Conservation (phyloP, 2,113 vertebrate species). For the Tonatia bakeri region DNA sequence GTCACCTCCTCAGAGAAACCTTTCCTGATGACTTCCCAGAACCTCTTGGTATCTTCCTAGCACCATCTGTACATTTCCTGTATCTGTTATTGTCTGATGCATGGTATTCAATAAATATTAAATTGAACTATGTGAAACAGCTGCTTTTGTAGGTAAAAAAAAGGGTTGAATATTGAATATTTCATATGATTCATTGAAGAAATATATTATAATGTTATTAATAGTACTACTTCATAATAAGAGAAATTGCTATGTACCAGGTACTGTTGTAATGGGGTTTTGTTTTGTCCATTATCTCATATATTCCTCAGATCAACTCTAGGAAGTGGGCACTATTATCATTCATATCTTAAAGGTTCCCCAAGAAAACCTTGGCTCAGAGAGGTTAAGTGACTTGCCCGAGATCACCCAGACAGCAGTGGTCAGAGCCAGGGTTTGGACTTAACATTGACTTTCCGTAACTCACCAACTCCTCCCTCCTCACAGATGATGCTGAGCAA, state of each 20-base stretch:
- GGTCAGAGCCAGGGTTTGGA: not conserved
- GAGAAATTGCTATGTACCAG: not conserved
- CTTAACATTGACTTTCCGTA: not conserved
- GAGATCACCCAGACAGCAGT: not conserved
- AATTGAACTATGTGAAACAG: not conserved
- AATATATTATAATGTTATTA: conserved; percentile 18
- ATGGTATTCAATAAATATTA: not conserved
- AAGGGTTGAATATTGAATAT: not conserved
- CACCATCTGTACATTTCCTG: not conserved
- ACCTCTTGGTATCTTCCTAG: not conserved
- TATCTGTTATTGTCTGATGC: not conserved
- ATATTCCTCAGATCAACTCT: not conserved
- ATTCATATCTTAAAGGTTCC: not conserved
- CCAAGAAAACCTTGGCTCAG: not conserved
- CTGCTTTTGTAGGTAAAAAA: not conserved
- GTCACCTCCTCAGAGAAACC: not conserved
- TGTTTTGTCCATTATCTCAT: not conserved
- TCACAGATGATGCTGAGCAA: conserved; percentile 76
- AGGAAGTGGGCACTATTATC: not conserved
- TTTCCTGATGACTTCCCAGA: not conserved
- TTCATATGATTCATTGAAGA: not conserved
- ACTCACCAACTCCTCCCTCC: not conserved
- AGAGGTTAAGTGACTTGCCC: not conserved
- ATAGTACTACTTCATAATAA: not conserved
- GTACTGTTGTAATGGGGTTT: not conserved